phyloP scores from a whole-genome alignment of 2,888 invertebrate genomes.

The Cylloceria caligata region DNA sequence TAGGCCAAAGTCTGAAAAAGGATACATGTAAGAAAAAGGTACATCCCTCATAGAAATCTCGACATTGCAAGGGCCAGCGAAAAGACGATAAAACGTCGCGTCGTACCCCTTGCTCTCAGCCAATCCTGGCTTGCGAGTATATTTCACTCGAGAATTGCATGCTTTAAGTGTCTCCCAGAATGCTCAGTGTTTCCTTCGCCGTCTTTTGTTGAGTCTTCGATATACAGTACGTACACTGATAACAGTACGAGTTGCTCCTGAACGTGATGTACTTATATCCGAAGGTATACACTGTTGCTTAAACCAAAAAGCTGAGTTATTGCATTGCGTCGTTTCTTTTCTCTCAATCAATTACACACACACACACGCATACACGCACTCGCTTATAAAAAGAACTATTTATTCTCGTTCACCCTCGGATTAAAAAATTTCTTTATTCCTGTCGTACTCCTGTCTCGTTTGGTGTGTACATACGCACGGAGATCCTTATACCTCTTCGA shows the following conservation, averaged over 20 bases:
- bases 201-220: constrained; percentile 75
- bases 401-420: constrained; percentile 12
- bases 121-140: constrained; percentile 72
- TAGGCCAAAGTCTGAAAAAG: constrained; percentile 21
- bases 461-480: constrained; percentile 62
- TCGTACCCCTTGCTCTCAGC: constrained; percentile 22
- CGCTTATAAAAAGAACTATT: constrained; percentile 15
- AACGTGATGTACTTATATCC: constrained; percentile 69
- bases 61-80: constrained; percentile 27
- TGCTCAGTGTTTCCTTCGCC: constrained; percentile 83
- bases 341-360: constrained; percentile 46
- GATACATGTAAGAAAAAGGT: background rate
- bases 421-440: constrained; percentile 67
- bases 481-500: constrained; percentile 61
- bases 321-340: constrained; percentile 62
- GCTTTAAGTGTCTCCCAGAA: constrained; percentile 84
- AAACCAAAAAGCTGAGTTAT: constrained; percentile 36
- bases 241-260: constrained; percentile 71
- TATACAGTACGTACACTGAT: constrained; percentile 72
- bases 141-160: constrained; percentile 82
- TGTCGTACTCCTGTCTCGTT: constrained; percentile 60
- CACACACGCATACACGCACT: background rate
- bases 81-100: constrained; percentile 33
- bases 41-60: constrained; percentile 27
- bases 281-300: constrained; percentile 26